phyloP scores from a whole-genome alignment of 2,797 vertebrate species.

The Gymnocypris eckloni region DNA sequence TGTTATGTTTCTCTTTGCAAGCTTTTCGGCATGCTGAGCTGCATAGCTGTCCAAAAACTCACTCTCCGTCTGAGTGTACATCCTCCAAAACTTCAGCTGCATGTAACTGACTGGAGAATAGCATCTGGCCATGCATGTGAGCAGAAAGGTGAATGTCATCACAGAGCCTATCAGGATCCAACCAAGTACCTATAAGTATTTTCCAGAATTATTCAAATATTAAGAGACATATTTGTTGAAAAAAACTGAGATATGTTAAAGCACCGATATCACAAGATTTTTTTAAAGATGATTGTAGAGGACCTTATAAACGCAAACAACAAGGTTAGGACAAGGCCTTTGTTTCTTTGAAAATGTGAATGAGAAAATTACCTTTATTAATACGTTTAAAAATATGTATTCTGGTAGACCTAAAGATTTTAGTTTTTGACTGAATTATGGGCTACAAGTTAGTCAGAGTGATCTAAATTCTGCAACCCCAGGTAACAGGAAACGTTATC shows the following conservation, averaged over 20 bases:
- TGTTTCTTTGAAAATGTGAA: no score
- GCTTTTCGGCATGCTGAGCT: conserved; percentile 69
- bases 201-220: neutral
- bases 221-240: neutral
- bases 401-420: no score
- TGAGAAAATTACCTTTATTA: no score
- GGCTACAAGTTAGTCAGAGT: no score
- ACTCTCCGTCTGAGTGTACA: conserved; percentile 73
- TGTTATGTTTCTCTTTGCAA: conserved; percentile 78
- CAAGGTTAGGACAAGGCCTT: neutral
- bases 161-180: conserved; percentile 77
- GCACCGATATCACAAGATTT: neutral
- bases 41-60: conserved; percentile 66
- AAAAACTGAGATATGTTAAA: neutral
- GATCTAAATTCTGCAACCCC: no score
- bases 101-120: conserved; percentile 75
- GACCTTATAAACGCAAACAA: neutral
- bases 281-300: neutral
- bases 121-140: conserved; percentile 66
- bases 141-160: conserved; percentile 61
- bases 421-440: no score
- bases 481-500: no score
- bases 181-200: conserved; percentile 75
- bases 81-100: conserved; percentile 79
- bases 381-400: no score